phyloP scores from a whole-genome alignment of 2,888 invertebrate species.

The Drepana falcataria region DNA sequence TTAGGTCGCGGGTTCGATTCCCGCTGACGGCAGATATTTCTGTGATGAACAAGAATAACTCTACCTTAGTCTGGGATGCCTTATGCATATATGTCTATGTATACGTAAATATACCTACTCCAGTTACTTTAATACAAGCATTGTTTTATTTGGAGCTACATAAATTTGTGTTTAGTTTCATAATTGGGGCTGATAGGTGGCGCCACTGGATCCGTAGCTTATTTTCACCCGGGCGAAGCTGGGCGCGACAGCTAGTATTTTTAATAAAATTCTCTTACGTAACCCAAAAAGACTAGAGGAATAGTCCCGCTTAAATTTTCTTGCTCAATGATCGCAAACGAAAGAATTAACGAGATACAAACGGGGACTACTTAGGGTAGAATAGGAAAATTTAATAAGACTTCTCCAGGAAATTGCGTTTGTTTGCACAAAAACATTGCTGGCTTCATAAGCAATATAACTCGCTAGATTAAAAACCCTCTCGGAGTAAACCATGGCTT shows the following conservation, averaged over 20 bases:
- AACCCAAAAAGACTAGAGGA: not conserved
- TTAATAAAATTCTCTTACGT: not conserved
- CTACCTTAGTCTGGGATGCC: too few species aligned
- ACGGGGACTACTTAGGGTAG: not conserved
- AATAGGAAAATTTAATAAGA: not conserved
- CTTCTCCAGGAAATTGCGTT: not conserved
- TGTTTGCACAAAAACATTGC: not conserved
- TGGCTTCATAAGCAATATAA: not conserved
- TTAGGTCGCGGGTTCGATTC: too few species aligned
- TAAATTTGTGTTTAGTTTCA: too few species aligned
- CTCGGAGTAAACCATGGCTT: not conserved
- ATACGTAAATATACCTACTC: too few species aligned
- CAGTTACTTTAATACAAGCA: too few species aligned
- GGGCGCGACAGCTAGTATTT: not conserved
- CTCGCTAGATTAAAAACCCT: not conserved
- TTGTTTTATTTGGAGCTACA: too few species aligned
- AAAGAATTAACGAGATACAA: not conserved
- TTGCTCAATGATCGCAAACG: not conserved
- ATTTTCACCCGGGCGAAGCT: too few species aligned
- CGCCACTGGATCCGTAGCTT: too few species aligned
- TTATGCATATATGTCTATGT: too few species aligned
- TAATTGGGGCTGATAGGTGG: too few species aligned
- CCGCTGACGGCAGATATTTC: too few species aligned
- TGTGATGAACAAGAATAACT: too few species aligned
- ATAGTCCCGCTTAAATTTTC: not conserved